phyloP scores from a whole-genome alignment of 37 sponge, comb jelly and placozoan species.

The Spongilla lacustris region DNA sequence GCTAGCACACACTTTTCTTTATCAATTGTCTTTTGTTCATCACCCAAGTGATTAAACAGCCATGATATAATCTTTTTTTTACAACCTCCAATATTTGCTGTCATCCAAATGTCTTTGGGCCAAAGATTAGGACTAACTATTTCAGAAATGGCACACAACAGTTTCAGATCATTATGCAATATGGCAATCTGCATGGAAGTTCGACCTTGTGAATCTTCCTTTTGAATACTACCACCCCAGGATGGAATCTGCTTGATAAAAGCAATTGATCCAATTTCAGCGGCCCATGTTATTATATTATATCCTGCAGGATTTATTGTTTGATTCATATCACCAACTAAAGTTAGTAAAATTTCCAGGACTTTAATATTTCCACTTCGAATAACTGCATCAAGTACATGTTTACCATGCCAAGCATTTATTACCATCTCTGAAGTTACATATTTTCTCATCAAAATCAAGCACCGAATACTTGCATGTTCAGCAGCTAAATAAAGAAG shows the following conservation, averaged over 20 bases:
- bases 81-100: not conserved
- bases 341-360: not conserved
- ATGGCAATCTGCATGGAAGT: not conserved
- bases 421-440: not conserved
- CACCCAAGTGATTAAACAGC: not conserved
- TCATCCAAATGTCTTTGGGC: not conserved
- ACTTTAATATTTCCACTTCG: not conserved
- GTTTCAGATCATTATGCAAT: not conserved
- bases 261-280: not conserved
- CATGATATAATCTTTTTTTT: not conserved
- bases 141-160: not conserved
- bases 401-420: not conserved
- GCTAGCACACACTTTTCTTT: not conserved
- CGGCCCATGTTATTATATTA: not conserved
- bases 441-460: not conserved
- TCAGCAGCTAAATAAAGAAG: not conserved
- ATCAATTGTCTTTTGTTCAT: not conserved
- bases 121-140: not conserved
- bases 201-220: not conserved
- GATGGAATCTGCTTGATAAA: not conserved
- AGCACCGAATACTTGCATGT: not conserved
- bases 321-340: not conserved
- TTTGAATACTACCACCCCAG: not conserved
- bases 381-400: not conserved
- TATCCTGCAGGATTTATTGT: slow-evolving; percentile 1